Base-by-base conservation (phyloP, 2,797 vertebrate species). In the Furcifer pardalis region DNA sequence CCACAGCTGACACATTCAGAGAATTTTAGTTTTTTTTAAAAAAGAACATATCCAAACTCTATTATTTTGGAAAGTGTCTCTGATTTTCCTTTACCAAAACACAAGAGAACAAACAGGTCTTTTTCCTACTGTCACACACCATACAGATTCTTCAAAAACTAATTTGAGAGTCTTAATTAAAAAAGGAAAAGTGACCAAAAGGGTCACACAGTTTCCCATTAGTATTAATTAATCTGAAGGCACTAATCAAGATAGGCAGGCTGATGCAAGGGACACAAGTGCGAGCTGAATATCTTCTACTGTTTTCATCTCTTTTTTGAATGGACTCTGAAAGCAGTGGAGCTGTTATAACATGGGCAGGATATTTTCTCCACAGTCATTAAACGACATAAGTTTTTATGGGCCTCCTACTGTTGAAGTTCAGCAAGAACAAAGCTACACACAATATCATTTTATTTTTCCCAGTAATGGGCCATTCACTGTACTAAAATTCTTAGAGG, bases 381-480 rank as follows among this genome's bases (percentile, higher is more conserved):
- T 27, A 65, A 13, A 80, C 30, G 37, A 72, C 69, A 4, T 71
- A 44, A 65, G 86, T 75, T 75, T 75, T 81, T 17, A 46, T 81
- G 63, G 78, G 30, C 68, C 77, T 68, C 60, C 44, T 42, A 71
- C 75, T 42, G 85, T 63, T 46, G 59, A 15, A 68, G 68, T 21
- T 63, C 49, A 80, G 17, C n/a, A 40, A 63, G 56, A 5, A 9
- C 6, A 44, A 63, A 77, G 82, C 44, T 63, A 69, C 10, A 65
- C 59, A 81, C 40, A 66, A 19, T 35, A 69, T 62, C 10, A 66
- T 59, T 62, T 10, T 17, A 1, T 65, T 76, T 46, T 71, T 40
- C 0, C 78, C 81, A 76, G 77, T 44, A 71, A 84, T 88, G 83
- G 83, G 88, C 87, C 75, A 46, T 81, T 86, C 84, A 71, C 13